phyloP scores from a whole-genome alignment of 2,888 invertebrate genomes.

The Heterodera filipjevi region DNA sequence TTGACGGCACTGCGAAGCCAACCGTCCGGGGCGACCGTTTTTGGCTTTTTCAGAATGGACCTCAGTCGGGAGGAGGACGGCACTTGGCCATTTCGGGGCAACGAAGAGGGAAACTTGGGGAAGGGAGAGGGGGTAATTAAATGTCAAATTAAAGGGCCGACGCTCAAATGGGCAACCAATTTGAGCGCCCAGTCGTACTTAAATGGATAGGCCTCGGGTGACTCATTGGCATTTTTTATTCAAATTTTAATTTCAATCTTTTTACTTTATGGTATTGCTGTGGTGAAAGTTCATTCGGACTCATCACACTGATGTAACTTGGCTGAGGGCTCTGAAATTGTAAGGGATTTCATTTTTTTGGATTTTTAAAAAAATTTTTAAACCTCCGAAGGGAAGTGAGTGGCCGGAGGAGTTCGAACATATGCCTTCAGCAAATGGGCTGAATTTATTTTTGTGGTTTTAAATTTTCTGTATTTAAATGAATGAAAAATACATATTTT shows the following conservation, averaged over 20 bases:
- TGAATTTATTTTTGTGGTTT: too few species aligned
- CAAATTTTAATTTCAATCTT: neutral
- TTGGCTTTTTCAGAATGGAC: constrained; percentile 26
- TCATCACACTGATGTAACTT: neutral
- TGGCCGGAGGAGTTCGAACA: too few species aligned
- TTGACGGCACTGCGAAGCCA: neutral
- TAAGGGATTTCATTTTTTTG: too few species aligned
- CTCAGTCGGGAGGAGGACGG: constrained; percentile 5
- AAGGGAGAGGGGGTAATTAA: neutral
- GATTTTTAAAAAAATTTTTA: neutral
- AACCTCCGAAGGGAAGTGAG: constrained; percentile 12
- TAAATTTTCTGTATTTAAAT: neutral
- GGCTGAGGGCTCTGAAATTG: constrained; percentile 7
- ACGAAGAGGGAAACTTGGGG: neutral
- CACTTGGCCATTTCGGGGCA: neutral
- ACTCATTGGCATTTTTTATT: too few species aligned
- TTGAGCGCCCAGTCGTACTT: too few species aligned
- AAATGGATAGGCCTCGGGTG: too few species aligned
- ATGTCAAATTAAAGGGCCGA: too few species aligned
- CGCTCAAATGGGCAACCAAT: too few species aligned
- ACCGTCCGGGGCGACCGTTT: neutral
- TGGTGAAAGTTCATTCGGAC: neutral
- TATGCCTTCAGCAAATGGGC: too few species aligned
- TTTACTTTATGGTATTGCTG: constrained; percentile 9
- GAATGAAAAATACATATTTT: neutral